Conservation (phyloP, 2,797 vertebrate genomes). For the Acropternis orthonyx region DNA sequence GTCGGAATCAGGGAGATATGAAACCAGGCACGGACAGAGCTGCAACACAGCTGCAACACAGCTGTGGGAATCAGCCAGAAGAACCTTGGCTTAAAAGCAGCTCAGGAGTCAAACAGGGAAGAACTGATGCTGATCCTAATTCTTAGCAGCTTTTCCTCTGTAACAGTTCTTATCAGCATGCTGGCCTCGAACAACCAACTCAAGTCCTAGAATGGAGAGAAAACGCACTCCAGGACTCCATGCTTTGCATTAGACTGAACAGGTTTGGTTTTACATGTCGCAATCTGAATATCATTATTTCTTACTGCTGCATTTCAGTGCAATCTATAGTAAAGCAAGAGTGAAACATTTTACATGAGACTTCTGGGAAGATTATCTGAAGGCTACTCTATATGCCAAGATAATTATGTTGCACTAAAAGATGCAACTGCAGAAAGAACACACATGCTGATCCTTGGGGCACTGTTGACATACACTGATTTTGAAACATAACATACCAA, state of each 20-base stretch:
- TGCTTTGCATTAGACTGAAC: not conserved
- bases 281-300: not conserved
- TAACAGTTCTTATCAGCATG: not conserved
- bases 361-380: not conserved
- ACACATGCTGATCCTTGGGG: not conserved
- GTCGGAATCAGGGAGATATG: not conserved
- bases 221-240: not conserved
- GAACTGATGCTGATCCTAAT: not conserved
- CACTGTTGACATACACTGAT: fast-evolving
- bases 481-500: not conserved
- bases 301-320: not conserved
- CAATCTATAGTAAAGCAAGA: not conserved
- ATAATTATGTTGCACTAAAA: not conserved
- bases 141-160: not conserved
- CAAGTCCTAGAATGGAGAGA: not conserved
- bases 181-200: not conserved
- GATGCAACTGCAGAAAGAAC: not conserved
- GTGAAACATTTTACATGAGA: not conserved
- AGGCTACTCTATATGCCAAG: not conserved
- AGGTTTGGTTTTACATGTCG: not conserved
- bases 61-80: not conserved
- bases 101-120: not conserved
- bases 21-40: not conserved
- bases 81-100: not conserved
- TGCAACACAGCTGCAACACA: not conserved